Evolutionary conservation across 2,888 invertebrate genomes (phyloP), one percentile per base, ranked within the genome.

Genomic region (Litoditis marina): DNA sequence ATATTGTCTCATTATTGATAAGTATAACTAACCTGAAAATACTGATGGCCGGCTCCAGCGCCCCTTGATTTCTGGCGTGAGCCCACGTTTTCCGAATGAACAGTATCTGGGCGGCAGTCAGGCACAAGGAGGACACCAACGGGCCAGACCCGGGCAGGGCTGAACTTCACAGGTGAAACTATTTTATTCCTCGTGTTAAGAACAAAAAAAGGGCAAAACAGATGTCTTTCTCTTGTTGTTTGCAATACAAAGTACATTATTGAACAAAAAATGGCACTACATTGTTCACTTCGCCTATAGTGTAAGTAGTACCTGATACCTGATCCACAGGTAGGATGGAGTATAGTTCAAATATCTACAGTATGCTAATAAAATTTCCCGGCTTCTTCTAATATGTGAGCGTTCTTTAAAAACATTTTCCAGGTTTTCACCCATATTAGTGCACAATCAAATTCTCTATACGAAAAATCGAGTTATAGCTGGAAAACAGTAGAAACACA

Each of bases 71-170:
- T 50, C 73, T 53, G 2, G 73, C 73, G 30, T 70, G 70, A 11
- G 56, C 53, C 73, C 73, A 73, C 5, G 73, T 73, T 57, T 71
- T 71, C 19, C 73, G 63, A 0, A 73, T 71, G 34, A 73, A 67
- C 11, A 73, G 22, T 11, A 73, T 73, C 61, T 73, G 73, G 4
- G 71, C 65, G 28, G 61, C 51, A 5, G 73, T 71, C n/a, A 73
- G 57, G 56, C 68, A 66, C 11, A 73, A 61, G 27, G 53, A 57
- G 28, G 51, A 54, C 46, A 32, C 46, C 34, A 60, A 53, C 36
- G 60, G 62, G 19, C 65, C 62, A 39, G 54, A 51, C 47, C 53
- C 50, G 5, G 54, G 60, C 19, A 60, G 49, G 8, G 64, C 64
- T 60, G 22, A 61, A 63, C n/a, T n/a, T n/a, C n/a, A n/a, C n/a